Conservation (phyloP, 2,113 vertebrate genomes). For the Fukomys damarensis region DNA sequence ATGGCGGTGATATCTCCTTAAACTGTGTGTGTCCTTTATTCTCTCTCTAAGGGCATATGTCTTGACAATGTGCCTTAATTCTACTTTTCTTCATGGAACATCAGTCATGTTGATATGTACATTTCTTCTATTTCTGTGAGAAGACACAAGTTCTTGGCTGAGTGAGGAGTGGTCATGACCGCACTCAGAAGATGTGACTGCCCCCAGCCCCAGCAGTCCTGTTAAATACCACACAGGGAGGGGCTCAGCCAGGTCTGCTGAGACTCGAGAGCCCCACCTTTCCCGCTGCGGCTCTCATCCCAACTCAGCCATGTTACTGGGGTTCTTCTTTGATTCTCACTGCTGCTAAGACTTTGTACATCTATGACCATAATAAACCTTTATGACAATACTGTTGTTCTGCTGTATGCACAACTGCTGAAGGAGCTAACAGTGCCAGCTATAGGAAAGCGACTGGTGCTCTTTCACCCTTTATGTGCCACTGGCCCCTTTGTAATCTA, state of each 20-base stretch:
- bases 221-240: background rate
- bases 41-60: background rate
- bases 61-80: background rate
- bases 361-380: background rate
- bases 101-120: background rate
- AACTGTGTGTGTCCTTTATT: background rate
- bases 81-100: background rate
- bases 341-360: background rate
- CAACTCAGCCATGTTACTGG: background rate
- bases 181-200: too few relatives aligned
- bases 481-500: background rate
- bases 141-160: background rate
- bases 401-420: background rate
- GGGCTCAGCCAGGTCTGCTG: background rate
- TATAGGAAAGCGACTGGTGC: background rate
- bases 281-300: background rate
- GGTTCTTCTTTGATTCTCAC: background rate
- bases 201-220: too few relatives aligned
- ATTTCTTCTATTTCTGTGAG: background rate
- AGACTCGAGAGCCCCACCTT: too few relatives aligned
- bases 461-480: background rate
- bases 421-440: background rate
- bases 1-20: background rate
- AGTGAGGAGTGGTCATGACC: background rate
- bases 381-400: background rate